Percentiles rank a stretch among this genome's conserved stretches.
phyloP scores from a whole-genome alignment of 2,888 invertebrate species.

The Pyrocoelia pectoralis region DNA sequence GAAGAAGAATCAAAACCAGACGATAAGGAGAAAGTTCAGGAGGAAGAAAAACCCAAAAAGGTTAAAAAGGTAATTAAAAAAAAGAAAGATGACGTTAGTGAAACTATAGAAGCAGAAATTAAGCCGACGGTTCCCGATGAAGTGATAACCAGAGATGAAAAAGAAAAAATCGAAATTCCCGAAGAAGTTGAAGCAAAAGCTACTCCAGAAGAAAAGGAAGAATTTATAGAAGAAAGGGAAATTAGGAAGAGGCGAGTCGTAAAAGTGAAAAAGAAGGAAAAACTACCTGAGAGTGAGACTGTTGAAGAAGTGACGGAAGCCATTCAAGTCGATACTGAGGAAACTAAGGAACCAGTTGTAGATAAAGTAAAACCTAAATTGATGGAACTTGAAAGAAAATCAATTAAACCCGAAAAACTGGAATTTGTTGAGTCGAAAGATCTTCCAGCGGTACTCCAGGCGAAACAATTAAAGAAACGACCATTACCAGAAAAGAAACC shows the following conservation, averaged over 20 bases:
- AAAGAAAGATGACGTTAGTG: slow-evolving; percentile 42
- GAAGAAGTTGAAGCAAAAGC: slow-evolving; percentile 67
- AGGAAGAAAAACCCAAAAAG: slow-evolving; percentile 2
- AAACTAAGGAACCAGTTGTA: slow-evolving; percentile 61
- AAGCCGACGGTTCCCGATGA: slow-evolving; percentile 59
- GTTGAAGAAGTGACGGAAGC: slow-evolving; percentile 41
- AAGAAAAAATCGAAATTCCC: slow-evolving; percentile 61
- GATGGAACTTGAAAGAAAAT: slow-evolving; percentile 29
- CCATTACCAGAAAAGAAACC: slow-evolving; percentile 54
- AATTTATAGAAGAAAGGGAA: slow-evolving; percentile 48
- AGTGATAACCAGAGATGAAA: slow-evolving; percentile 65
- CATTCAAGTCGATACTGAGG: slow-evolving; percentile 41
- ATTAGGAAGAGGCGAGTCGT: slow-evolving; percentile 52
- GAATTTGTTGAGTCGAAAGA: slow-evolving; percentile 32
- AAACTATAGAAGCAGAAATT: slow-evolving; percentile 49
- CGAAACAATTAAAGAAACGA: slow-evolving; percentile 71
- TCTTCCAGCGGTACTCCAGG: slow-evolving; percentile 40
- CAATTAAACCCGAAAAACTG: slow-evolving; percentile 46
- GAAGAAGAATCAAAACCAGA: background rate
- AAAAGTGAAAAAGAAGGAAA: slow-evolving; percentile 45
- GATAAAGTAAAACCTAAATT: slow-evolving; percentile 48
- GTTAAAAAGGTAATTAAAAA: background rate
- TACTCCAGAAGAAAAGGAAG: slow-evolving; percentile 57
- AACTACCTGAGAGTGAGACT: slow-evolving; percentile 41
- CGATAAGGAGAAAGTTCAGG: slow-evolving; percentile 59